A percentile compares a stretch with the other conserved stretches of the same genome.
phyloP scores from a whole-genome alignment of 2,888 invertebrate genomes.

The Gnatocerus cornutus region DNA sequence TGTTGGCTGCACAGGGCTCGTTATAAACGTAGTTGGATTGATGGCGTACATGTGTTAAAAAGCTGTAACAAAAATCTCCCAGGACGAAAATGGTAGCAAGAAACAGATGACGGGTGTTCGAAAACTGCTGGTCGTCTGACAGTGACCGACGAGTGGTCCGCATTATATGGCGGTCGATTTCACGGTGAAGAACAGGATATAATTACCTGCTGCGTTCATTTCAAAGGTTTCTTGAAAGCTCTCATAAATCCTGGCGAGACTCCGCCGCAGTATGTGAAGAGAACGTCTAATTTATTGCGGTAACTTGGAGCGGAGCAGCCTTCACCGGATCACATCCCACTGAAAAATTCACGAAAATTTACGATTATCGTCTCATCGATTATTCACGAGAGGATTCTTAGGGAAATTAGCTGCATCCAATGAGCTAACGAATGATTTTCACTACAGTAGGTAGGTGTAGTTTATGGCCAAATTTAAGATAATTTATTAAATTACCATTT shows the following conservation, averaged over 20 bases:
- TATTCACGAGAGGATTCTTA: constrained; percentile 10
- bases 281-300: constrained; percentile 54
- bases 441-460: neutral
- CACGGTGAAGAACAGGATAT: constrained; percentile 61
- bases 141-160: constrained; percentile 52
- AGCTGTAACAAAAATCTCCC: constrained; percentile 48
- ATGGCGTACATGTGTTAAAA: constrained; percentile 40
- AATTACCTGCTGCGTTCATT: constrained; percentile 62
- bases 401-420: neutral
- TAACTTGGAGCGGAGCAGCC: constrained; percentile 28
- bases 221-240: constrained; percentile 55
- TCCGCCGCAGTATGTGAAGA: constrained; percentile 49
- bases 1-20: constrained; percentile 7
- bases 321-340: constrained; percentile 20
- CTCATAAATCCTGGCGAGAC: constrained; percentile 53
- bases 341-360: constrained; percentile 36
- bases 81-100: constrained; percentile 46
- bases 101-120: constrained; percentile 48
- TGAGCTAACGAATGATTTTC: neutral
- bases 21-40: constrained; percentile 39
- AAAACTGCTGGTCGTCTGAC: constrained; percentile 49
- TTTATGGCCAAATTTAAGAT: too few relatives aligned
- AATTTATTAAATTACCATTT: too few relatives aligned
- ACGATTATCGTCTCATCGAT: constrained; percentile 30
- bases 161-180: constrained; percentile 60